Conservation (phyloP, 2,797 vertebrate genomes). For the Rhincodon typus region DNA sequence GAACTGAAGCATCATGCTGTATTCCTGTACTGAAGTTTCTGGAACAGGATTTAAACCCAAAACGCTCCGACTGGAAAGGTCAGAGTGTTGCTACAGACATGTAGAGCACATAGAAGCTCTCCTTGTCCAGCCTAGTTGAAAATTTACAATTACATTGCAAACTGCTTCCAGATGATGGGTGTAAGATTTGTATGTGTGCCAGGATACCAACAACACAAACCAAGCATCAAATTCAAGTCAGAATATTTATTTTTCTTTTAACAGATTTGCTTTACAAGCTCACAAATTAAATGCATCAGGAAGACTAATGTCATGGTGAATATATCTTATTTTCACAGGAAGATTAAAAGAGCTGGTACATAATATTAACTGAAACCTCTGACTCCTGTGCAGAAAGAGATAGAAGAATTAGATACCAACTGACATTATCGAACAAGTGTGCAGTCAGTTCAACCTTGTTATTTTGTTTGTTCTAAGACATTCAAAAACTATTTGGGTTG, state of each 20-base stretch:
- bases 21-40: neutral
- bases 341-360: slow-evolving; percentile 44
- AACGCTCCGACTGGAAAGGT: neutral
- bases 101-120: neutral
- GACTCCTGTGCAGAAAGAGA: slow-evolving; percentile 40
- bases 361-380: slow-evolving; percentile 45
- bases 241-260: slow-evolving; percentile 47
- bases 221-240: slow-evolving; percentile 18
- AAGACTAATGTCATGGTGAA: slow-evolving; percentile 48
- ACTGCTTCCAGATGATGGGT: neutral
- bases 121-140: neutral
- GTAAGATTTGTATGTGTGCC: neutral
- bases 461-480: slow-evolving; percentile 35
- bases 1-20: neutral
- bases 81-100: neutral
- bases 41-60: neutral
- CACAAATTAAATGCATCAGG: slow-evolving; percentile 50
- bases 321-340: slow-evolving; percentile 42
- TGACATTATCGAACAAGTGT: slow-evolving; percentile 14
- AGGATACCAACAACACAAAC: neutral
- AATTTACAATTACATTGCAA: neutral
- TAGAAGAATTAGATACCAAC: neutral
- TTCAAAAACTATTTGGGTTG: slow-evolving; percentile 34
- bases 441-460: neutral
- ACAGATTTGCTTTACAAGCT: slow-evolving; percentile 46